These are phyloP conservation scores for Pterocles orientalis DNA, from an alignment of 2,113 vertebrate species.

Conservation along the genomic window DNA sequence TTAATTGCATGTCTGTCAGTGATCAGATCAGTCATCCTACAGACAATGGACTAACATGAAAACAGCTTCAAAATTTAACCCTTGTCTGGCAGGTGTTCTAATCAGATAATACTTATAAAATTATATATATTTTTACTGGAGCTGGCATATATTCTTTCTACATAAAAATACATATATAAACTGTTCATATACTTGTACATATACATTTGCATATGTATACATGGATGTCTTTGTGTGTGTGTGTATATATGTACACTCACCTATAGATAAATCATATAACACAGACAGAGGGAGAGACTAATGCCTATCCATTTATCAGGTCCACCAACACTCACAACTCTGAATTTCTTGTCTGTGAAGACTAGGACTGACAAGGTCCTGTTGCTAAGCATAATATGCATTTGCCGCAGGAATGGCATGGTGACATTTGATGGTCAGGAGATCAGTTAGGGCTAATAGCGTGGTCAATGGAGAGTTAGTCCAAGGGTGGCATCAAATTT, in stretches of 20 bases:
- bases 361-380: not conserved
- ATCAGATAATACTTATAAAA: not conserved
- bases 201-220: not conserved
- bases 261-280: not conserved
- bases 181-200: not conserved
- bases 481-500: not conserved
- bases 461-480: not conserved
- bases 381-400: rapidly evolving
- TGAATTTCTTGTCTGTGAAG: not conserved
- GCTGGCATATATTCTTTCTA: not conserved
- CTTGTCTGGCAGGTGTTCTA: not conserved
- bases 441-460: not conserved
- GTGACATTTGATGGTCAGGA: not conserved
- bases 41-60: not conserved
- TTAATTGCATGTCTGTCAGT: not conserved
- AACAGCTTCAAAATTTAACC: not conserved
- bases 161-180: not conserved
- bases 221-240: not conserved
- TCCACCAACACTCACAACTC: not conserved
- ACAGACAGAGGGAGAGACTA: not conserved
- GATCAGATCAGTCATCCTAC: not conserved
- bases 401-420: rapidly evolving
- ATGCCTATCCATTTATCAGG: not conserved
- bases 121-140: not conserved
- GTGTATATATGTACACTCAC: not conserved